Evolutionary conservation across 2,797 vertebrate species (phyloP).

Genomic region (Trachops cirrhosus): DNA sequence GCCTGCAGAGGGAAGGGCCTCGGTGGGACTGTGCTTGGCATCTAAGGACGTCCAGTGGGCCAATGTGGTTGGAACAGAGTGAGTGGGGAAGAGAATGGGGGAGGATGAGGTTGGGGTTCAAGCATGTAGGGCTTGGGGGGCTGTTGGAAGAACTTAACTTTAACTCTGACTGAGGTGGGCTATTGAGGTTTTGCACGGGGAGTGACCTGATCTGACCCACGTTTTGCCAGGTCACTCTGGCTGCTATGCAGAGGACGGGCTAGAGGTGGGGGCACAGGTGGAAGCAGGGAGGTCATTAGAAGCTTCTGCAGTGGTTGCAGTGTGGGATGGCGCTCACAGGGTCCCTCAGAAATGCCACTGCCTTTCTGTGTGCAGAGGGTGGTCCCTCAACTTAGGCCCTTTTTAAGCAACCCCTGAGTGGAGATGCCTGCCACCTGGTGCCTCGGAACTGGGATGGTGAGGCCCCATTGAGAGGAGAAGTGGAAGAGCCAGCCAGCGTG

Average conservation of each 20-base stretch:
- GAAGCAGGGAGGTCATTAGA: background rate
- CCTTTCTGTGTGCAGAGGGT: background rate
- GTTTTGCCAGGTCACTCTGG: background rate
- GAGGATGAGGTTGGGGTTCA: background rate
- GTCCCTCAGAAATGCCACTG: background rate
- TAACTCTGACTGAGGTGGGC: background rate
- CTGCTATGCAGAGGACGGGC: rapidly evolving
- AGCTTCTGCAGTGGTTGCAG: background rate
- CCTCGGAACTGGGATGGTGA: background rate
- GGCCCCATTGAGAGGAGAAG: no score
- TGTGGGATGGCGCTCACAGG: background rate
- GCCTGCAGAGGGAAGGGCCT: background rate
- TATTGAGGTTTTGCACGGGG: background rate
- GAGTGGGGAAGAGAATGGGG: background rate
- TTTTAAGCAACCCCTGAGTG: background rate
- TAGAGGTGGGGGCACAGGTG: no score
- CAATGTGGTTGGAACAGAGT: background rate
- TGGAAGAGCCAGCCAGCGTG: background rate
- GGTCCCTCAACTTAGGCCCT: no score
- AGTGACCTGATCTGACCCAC: background rate
- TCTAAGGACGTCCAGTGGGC: background rate
- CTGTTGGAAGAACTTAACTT: background rate
- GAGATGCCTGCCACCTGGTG: background rate
- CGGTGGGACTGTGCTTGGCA: no score
- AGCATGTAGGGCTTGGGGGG: background rate